Evolutionary conservation across 2,888 invertebrate genomes (phyloP).

Genomic region (Orgyia antiqua): DNA sequence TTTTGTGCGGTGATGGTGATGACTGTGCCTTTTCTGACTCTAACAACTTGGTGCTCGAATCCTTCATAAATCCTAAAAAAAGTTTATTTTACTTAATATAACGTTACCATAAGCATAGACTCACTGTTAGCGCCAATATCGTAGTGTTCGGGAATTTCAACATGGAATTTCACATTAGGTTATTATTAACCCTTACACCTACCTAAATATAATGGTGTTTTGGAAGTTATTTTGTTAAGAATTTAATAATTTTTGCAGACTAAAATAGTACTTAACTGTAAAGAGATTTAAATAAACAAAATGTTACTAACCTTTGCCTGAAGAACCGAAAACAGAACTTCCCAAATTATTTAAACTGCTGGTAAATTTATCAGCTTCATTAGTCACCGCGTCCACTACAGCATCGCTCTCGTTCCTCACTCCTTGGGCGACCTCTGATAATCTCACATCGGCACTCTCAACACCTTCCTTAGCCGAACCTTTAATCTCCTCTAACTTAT

Average conservation of each 20-base stretch:
- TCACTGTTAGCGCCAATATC: no score
- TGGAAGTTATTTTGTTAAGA: no score
- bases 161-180: no score
- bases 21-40: conserved; percentile 68
- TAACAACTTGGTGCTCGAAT: conserved; percentile 64
- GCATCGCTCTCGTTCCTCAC: conserved; percentile 37
- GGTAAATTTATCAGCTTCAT: conserved; percentile 61
- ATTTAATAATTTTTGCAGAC: no score
- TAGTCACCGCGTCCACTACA: conserved; percentile 39
- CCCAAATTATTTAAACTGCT: conserved; percentile 68
- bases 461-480: conserved; percentile 42
- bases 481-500: conserved; percentile 61
- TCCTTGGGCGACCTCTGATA: conserved; percentile 40
- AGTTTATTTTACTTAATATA: no score
- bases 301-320: conserved; percentile 59
- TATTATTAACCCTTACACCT: no score
- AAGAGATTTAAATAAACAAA: no score
- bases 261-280: no score
- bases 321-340: conserved; percentile 65
- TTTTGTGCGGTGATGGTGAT: conserved; percentile 59
- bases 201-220: no score
- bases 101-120: no score
- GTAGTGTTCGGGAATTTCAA: no score
- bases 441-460: conserved; percentile 42
- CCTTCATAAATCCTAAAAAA: conserved; percentile 64